Base-by-base conservation (phyloP, 2,888 invertebrate species). In the Amiota communis region DNA sequence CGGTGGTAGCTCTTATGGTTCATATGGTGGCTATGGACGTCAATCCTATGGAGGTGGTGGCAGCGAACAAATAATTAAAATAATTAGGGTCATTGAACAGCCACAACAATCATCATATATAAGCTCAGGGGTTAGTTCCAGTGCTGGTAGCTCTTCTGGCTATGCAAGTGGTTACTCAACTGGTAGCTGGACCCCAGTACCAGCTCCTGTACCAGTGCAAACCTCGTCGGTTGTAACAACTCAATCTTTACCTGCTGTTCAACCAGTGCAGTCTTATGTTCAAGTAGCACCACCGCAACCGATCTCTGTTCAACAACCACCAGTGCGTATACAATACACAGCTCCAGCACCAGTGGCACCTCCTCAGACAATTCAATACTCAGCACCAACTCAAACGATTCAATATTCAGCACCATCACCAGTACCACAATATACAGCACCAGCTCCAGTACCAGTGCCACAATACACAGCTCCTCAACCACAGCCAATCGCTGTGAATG, bases 51-150 rank as follows among this genome's bases (percentile, higher is more conserved):
- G 57, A n/a, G 56, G 56, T 48, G 75, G 71, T 12, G 59, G 74
- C 48, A 76, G 79, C 68, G 85, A 81, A 48, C 83, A 80, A 59
- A 74, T 85, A 23, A 82, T 86, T 59, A 87, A 85, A 79, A 77
- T 87, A 65, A 81, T 87, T 70, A 87, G 87, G 70, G 86, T 87
- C 9, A 80, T 87, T n/a, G 78, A 86, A 63, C 87, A 85, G 57
- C 80, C 81, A 70, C 80, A 84, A 70, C 80, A 84, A n/a, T 77
- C 78, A 68, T 71, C 74, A 17, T 80, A 78, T 15, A 71, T 74
- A 0, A 73, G 78, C 46, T 77, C 75, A 23, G 57, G 77, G 23
- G 15, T 63, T 71, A n/a, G 61, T 71, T 17, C 72, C 17, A 65
- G 65, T 56, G 53, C 74, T 1, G 23, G 47, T n/a, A 65, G 67